Conservation (phyloP, 2,888 invertebrate genomes). For the Eilema sororculum region DNA sequence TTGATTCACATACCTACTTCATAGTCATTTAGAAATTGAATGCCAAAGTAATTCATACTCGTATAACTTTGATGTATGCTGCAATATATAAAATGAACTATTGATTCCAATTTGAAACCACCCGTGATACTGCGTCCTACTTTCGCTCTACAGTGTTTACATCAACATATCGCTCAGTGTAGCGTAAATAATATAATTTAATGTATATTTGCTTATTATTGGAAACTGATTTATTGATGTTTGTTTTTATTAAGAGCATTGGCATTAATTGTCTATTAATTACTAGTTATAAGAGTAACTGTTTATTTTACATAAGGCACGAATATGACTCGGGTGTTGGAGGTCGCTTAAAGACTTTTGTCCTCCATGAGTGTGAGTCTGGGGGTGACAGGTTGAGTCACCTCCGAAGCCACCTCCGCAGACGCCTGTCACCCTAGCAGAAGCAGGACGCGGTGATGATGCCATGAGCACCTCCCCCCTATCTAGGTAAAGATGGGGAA, state of each 20-base stretch:
- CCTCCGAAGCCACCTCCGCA: too few relatives aligned
- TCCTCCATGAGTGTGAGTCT: too few relatives aligned
- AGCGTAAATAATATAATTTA: slow-evolving; percentile 17
- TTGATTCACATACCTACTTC: slow-evolving; percentile 8
- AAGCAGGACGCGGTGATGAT: too few relatives aligned
- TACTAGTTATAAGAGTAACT: too few relatives aligned
- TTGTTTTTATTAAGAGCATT: slow-evolving; percentile 2
- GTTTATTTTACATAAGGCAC: too few relatives aligned
- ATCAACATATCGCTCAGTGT: slow-evolving; percentile 18
- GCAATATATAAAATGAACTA: slow-evolving; percentile 41
- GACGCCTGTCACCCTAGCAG: too few relatives aligned
- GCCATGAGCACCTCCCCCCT: too few relatives aligned
- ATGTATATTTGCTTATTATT: slow-evolving; percentile 10
- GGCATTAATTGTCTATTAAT: not conserved
- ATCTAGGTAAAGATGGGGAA: too few relatives aligned
- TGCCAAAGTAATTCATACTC: slow-evolving; percentile 47
- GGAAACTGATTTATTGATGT: slow-evolving; percentile 11
- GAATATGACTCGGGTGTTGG: too few relatives aligned
- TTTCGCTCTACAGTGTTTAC: slow-evolving; percentile 35
- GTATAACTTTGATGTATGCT: slow-evolving; percentile 29
- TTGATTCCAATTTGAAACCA: slow-evolving; percentile 42
- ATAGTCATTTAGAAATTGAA: slow-evolving; percentile 28
- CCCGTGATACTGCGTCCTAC: slow-evolving; percentile 48
- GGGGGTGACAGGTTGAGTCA: too few relatives aligned
- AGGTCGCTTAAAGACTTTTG: too few relatives aligned